Evolutionary conservation across 2,888 invertebrate species (phyloP), one percentile per base, ranked within the genome.

Genomic region (Piscicola geometra): DNA sequence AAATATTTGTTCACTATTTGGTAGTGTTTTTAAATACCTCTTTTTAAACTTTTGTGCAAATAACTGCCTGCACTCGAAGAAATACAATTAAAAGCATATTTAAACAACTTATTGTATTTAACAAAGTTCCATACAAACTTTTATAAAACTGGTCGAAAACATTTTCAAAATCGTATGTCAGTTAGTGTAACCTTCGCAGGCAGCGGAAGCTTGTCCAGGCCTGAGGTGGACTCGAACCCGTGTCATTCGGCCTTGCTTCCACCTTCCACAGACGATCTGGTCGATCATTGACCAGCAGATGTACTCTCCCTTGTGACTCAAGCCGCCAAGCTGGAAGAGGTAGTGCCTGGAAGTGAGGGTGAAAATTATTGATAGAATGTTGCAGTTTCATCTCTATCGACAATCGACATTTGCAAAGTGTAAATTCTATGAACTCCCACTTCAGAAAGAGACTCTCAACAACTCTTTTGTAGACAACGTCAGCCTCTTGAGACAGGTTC

Each of bases 211-310:
- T 47, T 76, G 56, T n/a, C 74, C 75, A 15, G 69, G 33, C 32
- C 75, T 50, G 56, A 76, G 47, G 41, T 72, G 73, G 12, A 60
- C 70, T 25, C 76, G 56, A 50, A 75, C 30, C 25, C 66, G 21
- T 9, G 52, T 35, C 28, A 75, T 25, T 21, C 67, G 35, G 28
- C 64, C 69, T 1, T 32, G n/a, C 41, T 28, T 68, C 74, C 41
- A 76, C 25, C 66, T 68, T n/a, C 76, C 75, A 28, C 76, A 76
- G 30, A 76, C 25, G 47, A 76, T 64, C 25, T 67, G 72, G 41
- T 76, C 76, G 21, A 76, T 70, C 21, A 74, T 41, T 21, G 76
- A 68, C 76, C 76, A 76, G 47, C 76, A 76, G 32, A 76, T 47
- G 47, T 21, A 70, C 30, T 73, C 64, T 28, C 67, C 64, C 32